Evolutionary conservation across 2,888 invertebrate genomes (phyloP), one percentile per base, ranked within the genome.

Genomic region (Stenodera caucasica): DNA sequence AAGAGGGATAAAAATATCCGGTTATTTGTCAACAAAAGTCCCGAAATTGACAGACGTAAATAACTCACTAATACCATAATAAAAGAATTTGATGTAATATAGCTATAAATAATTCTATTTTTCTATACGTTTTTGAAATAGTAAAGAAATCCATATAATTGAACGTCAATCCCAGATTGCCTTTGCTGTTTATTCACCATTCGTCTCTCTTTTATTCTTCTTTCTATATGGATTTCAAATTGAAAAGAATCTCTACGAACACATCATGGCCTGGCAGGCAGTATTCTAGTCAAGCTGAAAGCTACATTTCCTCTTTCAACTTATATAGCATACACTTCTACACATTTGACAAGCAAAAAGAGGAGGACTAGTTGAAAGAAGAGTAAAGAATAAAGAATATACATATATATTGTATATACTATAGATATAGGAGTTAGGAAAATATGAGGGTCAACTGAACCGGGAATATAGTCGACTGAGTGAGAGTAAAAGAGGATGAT

Each of bases 361-460:
- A 15, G 37, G 7, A 18, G 9, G 37, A 15, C n/a, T n/a, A n/a
- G n/a, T 15, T 4, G 37, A 15, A 40, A 18, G 14, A 40, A 6
- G 37, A 15, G n/a, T n/a, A 6, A 14, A 15, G 8, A 45, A 45
- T 21, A 45, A 45, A 11, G 12, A 21, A 7, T 12, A 18, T 45
- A n/a, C n/a, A n/a, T n/a, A n/a, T n/a, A n/a, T n/a, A n/a, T n/a
- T n/a, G n/a, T n/a, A n/a, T n/a, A n/a, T n/a, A n/a, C n/a, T n/a
- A n/a, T n/a, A n/a, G n/a, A n/a, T n/a, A n/a, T n/a, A n/a, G n/a
- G n/a, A 45, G 45, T 45, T 21, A 45, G 45, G 45, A 45, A 45
- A 45, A 45, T 45, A 45, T 45, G 45, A 45, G 45, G 45, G 45
- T 45, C 45, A 45, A 21, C 45, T 45, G 21, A 45, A 45, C 21